Base-by-base conservation (phyloP, 23 tunicate genomes). In the Halocynthia roretzi region DNA sequence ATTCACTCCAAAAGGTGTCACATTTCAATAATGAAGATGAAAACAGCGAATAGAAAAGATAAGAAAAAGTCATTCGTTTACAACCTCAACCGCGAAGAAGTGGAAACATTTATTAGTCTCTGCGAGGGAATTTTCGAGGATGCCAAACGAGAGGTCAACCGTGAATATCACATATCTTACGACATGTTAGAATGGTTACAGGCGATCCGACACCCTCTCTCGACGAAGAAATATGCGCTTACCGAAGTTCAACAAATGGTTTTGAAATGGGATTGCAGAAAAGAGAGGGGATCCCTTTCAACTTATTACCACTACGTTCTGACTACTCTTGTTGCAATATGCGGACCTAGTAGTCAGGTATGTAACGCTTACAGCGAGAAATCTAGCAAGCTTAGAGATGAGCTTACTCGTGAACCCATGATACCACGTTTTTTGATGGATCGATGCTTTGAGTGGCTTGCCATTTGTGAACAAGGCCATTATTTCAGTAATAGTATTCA, bases 111-210 rank as follows among this genome's bases (percentile, higher is more conserved):
- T 7, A 63, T 73, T 20, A 7, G 7, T 8, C 66, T 81, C 0
- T 65, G 72, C 50, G 81, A 81, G 44, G 7, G 49, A 8, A 70
- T 62, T 6, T 49, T 75, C 22, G 62, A 44, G 8, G 54, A 76
- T 4, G 63, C 69, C 11, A 58, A 72, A 7, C 6, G 15, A 57
- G 53, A 31, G 10, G 64, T 6, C 5, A 20, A 11, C 23, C 48
- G 7, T 9, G 21, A 80, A 51, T 48, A 52, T 19, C 61, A 6
- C 8, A 58, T 86, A 0, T 80, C 82, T 0, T 58, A 51, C 18
- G 77, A 86, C 62, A 83, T 81, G 78, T 53, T 74, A 0, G 92
- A 86, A 56, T 86, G 92, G 92, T 61, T 86, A 7, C 76, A 86
- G 18, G 92, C 85, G 5, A 81, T 86, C 56, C 92, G 92, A 0